Conservation (phyloP, 2,888 invertebrate species). For the Parnassius smintheus region DNA sequence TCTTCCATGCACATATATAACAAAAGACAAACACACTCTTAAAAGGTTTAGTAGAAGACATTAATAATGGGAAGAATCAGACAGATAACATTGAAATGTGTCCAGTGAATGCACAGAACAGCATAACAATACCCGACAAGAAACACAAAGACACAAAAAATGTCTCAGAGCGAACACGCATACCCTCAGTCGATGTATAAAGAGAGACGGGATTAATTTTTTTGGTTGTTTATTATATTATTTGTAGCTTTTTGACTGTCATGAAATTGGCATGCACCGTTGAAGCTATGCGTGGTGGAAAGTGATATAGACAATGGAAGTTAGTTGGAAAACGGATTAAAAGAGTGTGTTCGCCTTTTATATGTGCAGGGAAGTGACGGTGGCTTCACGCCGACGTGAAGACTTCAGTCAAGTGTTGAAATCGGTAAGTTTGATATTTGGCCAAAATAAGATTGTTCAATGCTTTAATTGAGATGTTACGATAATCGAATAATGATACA, state of each 20-base stretch:
- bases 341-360: slow-evolving; percentile 81
- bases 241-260: slow-evolving; percentile 65
- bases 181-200: slow-evolving; percentile 30
- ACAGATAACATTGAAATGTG: slow-evolving; percentile 44
- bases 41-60: slow-evolving; percentile 44
- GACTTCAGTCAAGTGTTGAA: slow-evolving; percentile 36
- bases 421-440: slow-evolving; percentile 47
- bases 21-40: slow-evolving; percentile 79
- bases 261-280: slow-evolving; percentile 75
- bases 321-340: slow-evolving; percentile 49
- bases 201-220: slow-evolving; percentile 45
- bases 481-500: no score
- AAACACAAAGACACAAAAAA: slow-evolving; percentile 48
- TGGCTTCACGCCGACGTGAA: slow-evolving; percentile 43
- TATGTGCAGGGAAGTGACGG: slow-evolving; percentile 75
- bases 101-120: slow-evolving; percentile 46
- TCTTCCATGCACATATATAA: slow-evolving; percentile 80
- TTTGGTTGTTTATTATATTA: slow-evolving; percentile 54
- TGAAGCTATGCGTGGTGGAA: slow-evolving; percentile 62
- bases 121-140: slow-evolving; percentile 42
- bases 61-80: slow-evolving; percentile 36
- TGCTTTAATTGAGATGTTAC: neutral
- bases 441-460: slow-evolving; percentile 2
- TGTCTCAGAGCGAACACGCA: slow-evolving; percentile 32
- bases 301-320: slow-evolving; percentile 44